Evolutionary conservation across 2,113 vertebrate species (phyloP), one percentile per base, ranked within the genome.

Genomic region (Archilochus colubris): DNA sequence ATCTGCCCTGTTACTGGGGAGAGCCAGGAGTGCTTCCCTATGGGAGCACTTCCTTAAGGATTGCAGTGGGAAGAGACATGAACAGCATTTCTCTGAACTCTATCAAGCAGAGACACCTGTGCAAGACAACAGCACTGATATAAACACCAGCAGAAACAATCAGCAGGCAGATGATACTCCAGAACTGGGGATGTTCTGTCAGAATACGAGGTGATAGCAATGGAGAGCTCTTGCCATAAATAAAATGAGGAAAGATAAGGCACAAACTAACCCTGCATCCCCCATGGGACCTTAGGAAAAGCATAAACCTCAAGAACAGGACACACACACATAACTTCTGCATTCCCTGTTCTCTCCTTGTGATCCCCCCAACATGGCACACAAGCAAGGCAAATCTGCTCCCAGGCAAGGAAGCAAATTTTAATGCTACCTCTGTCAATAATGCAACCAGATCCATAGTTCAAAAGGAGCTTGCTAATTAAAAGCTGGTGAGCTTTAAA

Each of bases 391-490:
- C 80, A 91, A 95, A 91, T 91, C 72, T 94, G 95, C 93, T 96
- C 79, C 85, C 82, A 92, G 92, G 95, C 95, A 95, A 81, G 83
- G 82, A 97, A 95, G 91, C 93, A 97, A 94, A 97, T 97, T 96
- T 97, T 96, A 97, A 95, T 96, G 96, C 96, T 98, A 97, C 96
- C 97, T 98, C 97, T 84, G 98, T 99, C 99, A 99, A 99, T 99
- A 99, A 98, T 98, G 97, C 98, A 98, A 98, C 98, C 95, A 97
- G 98, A 99, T 99, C 98, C 98, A 99, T 99, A 99, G 98, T 98
- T 99, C 98, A 98, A 98, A 98, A 99, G 98, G 98, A 98, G 98
- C 98, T 97, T 98, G 99, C 99, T 99, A 99, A 99, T 99, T 99
- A 99, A 99, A 98, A 99, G 98, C 97, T 98, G 97, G 98, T 98